A percentile compares a stretch with the other conserved stretches of the same genome.
Conservation (phyloP, 2,113 vertebrate genomes). For the Vulpes lagopus region DNA sequence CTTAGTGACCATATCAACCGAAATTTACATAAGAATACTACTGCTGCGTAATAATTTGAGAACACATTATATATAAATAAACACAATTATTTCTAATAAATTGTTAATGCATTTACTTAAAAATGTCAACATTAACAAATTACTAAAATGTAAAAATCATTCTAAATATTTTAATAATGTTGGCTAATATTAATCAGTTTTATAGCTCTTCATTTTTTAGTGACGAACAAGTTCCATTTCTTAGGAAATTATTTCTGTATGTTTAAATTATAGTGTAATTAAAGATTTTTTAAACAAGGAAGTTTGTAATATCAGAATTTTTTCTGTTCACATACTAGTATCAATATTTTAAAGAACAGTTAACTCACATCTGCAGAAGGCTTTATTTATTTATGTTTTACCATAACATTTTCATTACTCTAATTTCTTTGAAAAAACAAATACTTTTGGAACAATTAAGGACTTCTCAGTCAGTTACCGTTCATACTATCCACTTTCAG, state of each 20-base stretch:
- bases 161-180: background rate
- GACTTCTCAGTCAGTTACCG: background rate
- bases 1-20: background rate
- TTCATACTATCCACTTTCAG: background rate
- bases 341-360: background rate
- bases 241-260: background rate
- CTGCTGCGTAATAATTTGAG: background rate
- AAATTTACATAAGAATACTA: conserved; percentile 8
- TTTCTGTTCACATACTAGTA: background rate
- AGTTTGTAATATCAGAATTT: background rate
- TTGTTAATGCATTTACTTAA: background rate
- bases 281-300: conserved; percentile 9
- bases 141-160: background rate
- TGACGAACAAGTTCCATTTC: background rate
- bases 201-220: conserved; percentile 20
- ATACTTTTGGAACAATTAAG: background rate
- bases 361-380: background rate
- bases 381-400: background rate
- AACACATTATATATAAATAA: conserved; percentile 45
- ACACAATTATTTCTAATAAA: conserved; percentile 21
- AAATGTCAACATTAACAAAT: conserved; percentile 63
- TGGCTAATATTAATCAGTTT: background rate
- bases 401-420: background rate
- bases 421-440: background rate
- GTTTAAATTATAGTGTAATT: background rate